Evolutionary conservation across 2,888 invertebrate species (phyloP).

Genomic region (Limnephilus lunatus): DNA sequence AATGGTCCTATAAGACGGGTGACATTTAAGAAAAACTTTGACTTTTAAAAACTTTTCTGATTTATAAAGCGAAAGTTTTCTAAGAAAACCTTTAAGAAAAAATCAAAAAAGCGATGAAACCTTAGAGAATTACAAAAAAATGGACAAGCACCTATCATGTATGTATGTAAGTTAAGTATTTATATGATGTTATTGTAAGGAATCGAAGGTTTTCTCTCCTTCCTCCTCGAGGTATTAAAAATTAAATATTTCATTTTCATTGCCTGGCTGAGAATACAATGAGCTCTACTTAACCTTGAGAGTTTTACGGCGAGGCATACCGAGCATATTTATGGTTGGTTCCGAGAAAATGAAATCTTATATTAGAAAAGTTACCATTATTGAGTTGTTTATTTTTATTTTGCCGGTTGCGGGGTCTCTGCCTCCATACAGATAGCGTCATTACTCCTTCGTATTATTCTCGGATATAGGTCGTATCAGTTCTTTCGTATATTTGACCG

Average conservation of each 20-base stretch:
- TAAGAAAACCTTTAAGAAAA: background rate
- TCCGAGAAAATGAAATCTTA: constrained; percentile 45
- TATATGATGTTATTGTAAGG: background rate
- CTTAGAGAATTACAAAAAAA: background rate
- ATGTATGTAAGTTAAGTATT: background rate
- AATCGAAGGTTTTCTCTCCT: background rate
- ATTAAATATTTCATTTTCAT: constrained; percentile 25
- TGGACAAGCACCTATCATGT: background rate
- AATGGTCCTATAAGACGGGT: background rate
- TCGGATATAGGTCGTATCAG: background rate
- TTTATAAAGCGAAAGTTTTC: background rate
- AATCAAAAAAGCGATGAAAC: background rate
- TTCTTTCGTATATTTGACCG: background rate
- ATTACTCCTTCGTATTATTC: background rate
- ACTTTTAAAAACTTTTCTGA: background rate
- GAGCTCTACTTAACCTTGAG: constrained; percentile 2
- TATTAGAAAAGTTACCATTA: constrained; percentile 36
- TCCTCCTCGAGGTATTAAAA: background rate
- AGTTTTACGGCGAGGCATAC: constrained; percentile 22
- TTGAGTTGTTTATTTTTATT: constrained; percentile 49
- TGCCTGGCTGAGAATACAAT: constrained; percentile 17
- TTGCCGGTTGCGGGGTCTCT: background rate
- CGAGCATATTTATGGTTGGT: constrained; percentile 36
- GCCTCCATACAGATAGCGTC: constrained; percentile 18
- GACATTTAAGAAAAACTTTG: background rate